A percentile compares a stretch with the other conserved stretches of the same genome.
Evolutionary conservation across 2,888 invertebrate genomes (phyloP).

Genomic region (Philereme vetulata): DNA sequence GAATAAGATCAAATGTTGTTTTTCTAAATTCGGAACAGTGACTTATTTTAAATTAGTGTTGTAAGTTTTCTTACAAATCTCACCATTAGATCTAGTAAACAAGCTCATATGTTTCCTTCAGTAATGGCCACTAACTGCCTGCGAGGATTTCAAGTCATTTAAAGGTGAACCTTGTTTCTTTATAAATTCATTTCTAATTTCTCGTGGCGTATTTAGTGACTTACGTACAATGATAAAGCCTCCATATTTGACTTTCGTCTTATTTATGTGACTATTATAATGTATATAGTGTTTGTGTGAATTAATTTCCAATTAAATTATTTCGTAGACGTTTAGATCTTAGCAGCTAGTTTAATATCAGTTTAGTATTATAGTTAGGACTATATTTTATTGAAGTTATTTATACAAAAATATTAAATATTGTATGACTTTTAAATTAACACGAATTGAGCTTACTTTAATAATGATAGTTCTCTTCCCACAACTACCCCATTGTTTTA

Average conservation of each 20-base stretch:
- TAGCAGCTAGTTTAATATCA: too few relatives aligned
- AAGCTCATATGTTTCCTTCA: conserved; percentile 5
- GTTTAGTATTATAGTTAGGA: too few relatives aligned
- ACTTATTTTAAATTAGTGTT: conserved; percentile 3
- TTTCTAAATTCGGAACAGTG: not conserved
- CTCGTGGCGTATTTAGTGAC: not conserved
- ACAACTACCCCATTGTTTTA: conserved; percentile 5
- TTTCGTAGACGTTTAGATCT: too few relatives aligned
- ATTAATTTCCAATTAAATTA: too few relatives aligned
- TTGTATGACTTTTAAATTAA: not conserved
- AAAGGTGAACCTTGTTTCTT: conserved; percentile 9
- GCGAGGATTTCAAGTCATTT: conserved; percentile 3
- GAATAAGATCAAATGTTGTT: not conserved
- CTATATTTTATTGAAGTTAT: too few relatives aligned
- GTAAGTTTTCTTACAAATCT: conserved; percentile 9
- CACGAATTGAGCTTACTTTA: not conserved
- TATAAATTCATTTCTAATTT: not conserved
- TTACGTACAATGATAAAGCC: too few relatives aligned
- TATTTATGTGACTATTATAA: too few relatives aligned
- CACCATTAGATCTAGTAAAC: conserved; percentile 11
- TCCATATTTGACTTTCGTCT: too few relatives aligned
- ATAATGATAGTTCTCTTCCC: not conserved
- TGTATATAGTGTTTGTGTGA: too few relatives aligned
- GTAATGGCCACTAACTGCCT: not conserved
- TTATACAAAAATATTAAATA: too few relatives aligned